phyloP scores from a whole-genome alignment of 2,113 vertebrate species.

The Pogona vitticeps region DNA sequence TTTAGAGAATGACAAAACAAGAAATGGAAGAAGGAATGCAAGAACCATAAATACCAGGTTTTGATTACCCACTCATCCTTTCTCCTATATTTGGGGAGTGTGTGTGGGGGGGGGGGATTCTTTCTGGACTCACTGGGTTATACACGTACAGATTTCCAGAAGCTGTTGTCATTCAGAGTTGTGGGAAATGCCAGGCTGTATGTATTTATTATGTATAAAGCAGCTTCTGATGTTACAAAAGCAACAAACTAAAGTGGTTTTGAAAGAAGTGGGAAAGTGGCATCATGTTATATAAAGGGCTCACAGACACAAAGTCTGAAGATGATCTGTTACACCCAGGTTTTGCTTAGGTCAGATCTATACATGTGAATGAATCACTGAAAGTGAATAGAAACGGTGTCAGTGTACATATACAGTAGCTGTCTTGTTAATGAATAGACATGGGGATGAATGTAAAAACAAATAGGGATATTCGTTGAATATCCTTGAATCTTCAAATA shows the following conservation, averaged over 20 bases:
- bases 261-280: no score
- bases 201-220: background rate
- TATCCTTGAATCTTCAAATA: no score
- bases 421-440: background rate
- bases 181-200: background rate
- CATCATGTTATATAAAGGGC: background rate
- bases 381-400: background rate
- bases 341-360: no score
- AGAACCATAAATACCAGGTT: background rate
- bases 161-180: background rate
- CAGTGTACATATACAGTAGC: background rate
- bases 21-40: background rate
- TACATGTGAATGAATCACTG: background rate
- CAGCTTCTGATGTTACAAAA: background rate
- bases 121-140: background rate
- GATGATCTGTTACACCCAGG: background rate
- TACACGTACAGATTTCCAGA: background rate
- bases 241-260: no score
- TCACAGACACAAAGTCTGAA: no score
- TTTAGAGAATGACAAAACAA: background rate
- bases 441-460: no score
- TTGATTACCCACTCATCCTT: background rate
- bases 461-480: no score
- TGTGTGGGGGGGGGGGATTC: background rate
- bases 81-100: background rate